Percentiles rank a stretch among this genome's conserved stretches.
Conservation (phyloP, 2,113 vertebrate species). For the Antechinus flavipes region DNA sequence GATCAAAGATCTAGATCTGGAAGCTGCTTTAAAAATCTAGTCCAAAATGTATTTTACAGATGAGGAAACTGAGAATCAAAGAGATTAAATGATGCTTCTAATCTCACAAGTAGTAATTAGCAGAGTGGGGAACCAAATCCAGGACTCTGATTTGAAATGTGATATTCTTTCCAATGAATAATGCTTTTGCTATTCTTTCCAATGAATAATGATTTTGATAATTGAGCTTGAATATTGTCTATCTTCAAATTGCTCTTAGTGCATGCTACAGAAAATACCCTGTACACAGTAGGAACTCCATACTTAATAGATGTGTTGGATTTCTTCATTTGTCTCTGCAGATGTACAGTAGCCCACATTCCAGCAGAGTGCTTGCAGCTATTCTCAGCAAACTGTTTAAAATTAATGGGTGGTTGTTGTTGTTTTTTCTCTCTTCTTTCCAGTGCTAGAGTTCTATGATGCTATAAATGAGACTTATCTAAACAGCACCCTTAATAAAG, state of each 20-base stretch:
- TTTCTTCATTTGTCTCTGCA: background rate
- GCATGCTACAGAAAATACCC: background rate
- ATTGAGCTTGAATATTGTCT: background rate
- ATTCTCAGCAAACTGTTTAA: background rate
- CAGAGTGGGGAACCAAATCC: background rate
- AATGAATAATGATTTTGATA: background rate
- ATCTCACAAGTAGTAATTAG: background rate
- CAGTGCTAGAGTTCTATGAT: background rate
- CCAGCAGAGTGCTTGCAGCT: background rate
- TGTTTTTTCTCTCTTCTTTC: conserved; percentile 15
- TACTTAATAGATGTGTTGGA: background rate
- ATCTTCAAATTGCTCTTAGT: background rate
- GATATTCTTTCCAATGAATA: background rate
- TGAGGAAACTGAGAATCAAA: background rate
- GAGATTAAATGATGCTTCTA: background rate
- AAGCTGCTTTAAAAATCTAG: background rate
- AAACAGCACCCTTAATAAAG: conserved; percentile 41
- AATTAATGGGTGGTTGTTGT: background rate
- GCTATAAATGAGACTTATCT: conserved; percentile 19
- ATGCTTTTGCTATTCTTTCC: background rate
- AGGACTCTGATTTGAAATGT: background rate
- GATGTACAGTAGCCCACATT: background rate
- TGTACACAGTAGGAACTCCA: background rate
- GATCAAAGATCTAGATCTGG: background rate
- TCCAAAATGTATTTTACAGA: background rate